Percentiles rank a stretch among this genome's conserved stretches.
Conservation (phyloP, 2,888 invertebrate species). For the Quadroppia sp. region DNA sequence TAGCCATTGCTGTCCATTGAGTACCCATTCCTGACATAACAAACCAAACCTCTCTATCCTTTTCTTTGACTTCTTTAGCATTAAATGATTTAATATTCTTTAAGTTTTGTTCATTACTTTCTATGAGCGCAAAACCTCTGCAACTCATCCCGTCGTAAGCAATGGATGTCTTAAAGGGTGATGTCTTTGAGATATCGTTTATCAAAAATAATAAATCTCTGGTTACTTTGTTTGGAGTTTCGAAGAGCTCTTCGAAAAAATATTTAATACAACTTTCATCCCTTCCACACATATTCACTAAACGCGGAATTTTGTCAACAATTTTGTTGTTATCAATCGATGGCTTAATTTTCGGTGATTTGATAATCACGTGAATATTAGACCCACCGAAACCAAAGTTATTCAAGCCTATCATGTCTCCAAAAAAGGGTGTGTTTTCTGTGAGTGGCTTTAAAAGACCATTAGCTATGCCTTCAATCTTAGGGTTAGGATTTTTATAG, state of each 20-base stretch:
- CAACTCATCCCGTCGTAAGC: neutral
- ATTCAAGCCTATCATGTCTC: constrained; percentile 56
- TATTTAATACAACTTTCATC: constrained; percentile 22
- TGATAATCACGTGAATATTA: constrained; percentile 51
- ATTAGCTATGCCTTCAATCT: constrained; percentile 55
- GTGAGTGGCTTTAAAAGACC: constrained; percentile 57
- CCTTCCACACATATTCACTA: constrained; percentile 58
- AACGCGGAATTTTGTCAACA: constrained; percentile 57
- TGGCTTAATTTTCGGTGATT: constrained; percentile 31
- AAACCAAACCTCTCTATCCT: constrained; percentile 54
- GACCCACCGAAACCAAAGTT: constrained; percentile 60
- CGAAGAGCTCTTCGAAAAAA: constrained; percentile 50
- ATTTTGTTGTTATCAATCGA: constrained; percentile 16
- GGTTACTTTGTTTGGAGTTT: constrained; percentile 33
- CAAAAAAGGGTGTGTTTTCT: constrained; percentile 53
- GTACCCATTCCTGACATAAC: constrained; percentile 59
- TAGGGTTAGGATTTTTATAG: constrained; percentile 55
- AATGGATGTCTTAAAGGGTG: neutral
- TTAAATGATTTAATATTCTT: neutral
- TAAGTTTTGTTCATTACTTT: neutral
- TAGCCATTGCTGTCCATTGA: constrained; percentile 59
- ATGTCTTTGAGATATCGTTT: constrained; percentile 39
- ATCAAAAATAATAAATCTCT: constrained; percentile 34
- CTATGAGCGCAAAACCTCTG: constrained; percentile 31
- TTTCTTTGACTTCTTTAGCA: neutral